Conservation (phyloP, 2,797 vertebrate species). For the Muraenolepis orangiensis region DNA sequence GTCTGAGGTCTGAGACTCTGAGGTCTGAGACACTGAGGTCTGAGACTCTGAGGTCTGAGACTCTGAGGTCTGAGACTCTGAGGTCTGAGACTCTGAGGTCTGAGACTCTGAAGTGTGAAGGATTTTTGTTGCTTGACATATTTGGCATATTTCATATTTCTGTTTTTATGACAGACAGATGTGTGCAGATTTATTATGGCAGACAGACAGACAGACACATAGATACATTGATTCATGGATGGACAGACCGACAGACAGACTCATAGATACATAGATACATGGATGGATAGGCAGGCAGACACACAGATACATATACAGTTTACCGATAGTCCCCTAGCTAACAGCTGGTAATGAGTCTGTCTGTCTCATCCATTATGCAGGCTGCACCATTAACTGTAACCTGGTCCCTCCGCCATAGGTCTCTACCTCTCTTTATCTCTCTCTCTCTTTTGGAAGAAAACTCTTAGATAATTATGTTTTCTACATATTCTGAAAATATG, state of each 20-base stretch:
- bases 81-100: too few species aligned
- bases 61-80: too few species aligned
- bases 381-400: constrained; percentile 45
- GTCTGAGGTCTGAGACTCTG: too few species aligned
- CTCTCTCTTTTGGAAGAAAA: not conserved
- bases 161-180: not conserved
- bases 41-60: too few species aligned
- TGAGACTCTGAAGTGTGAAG: too few species aligned
- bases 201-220: not conserved
- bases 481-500: too few species aligned
- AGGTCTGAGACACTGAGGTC: too few species aligned
- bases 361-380: constrained; percentile 58
- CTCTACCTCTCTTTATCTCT: constrained; percentile 1
- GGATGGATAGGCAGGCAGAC: not conserved
- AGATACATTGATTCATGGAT: not conserved
- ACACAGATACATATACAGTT: not conserved
- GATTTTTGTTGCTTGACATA: not conserved
- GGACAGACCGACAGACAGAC: not conserved
- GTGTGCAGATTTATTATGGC: too few species aligned
- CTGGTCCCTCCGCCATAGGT: constrained; percentile 33
- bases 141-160: not conserved
- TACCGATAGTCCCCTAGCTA: constrained; percentile 30
- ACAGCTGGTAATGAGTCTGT: constrained; percentile 44
- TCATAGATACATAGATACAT: too few species aligned
- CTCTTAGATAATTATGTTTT: too few species aligned